Percentiles rank a stretch among this genome's conserved stretches.
Conservation (phyloP, 2,113 vertebrate species). For the Hippocampus comes region DNA sequence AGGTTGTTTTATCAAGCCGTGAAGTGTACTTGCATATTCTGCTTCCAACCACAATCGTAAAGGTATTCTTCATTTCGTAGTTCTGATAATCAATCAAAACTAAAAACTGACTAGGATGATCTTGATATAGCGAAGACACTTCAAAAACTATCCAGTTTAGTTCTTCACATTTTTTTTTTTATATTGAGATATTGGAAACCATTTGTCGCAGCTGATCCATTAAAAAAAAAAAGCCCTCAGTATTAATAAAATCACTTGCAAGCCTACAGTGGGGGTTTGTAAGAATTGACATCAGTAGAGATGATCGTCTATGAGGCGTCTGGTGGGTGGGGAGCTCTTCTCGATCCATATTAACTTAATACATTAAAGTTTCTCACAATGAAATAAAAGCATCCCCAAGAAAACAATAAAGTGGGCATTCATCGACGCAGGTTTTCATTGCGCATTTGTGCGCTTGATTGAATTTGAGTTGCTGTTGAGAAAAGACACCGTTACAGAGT, state of each 20-base stretch:
- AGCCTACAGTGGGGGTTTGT: constrained; percentile 12
- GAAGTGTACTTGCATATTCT: too few relatives aligned
- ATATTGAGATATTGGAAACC: neutral
- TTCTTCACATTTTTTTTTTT: neutral
- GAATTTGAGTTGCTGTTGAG: constrained; percentile 24
- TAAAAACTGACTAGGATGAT: neutral
- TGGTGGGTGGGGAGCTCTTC: neutral
- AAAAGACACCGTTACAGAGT: constrained; percentile 17
- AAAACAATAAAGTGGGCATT: constrained; percentile 17
- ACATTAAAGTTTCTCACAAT: constrained; percentile 20
- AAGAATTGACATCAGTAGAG: constrained; percentile 5
- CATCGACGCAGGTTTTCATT: constrained; percentile 20
- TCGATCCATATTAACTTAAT: constrained; percentile 19
- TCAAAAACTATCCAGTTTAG: neutral
- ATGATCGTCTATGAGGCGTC: neutral
- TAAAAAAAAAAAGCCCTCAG: constrained; percentile 32
- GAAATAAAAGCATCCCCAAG: constrained; percentile 12
- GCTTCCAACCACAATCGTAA: too few relatives aligned
- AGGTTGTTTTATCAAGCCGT: too few relatives aligned
- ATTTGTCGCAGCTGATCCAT: constrained; percentile 26
- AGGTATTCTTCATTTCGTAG: too few relatives aligned
- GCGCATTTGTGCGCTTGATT: constrained; percentile 21
- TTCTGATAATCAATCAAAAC: neutral
- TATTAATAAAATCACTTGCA: constrained; percentile 19
- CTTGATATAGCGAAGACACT: neutral